Evolutionary conservation across 2,797 vertebrate species (phyloP), one percentile per base, ranked within the genome.

Genomic region (Pitangus sulphuratus): DNA sequence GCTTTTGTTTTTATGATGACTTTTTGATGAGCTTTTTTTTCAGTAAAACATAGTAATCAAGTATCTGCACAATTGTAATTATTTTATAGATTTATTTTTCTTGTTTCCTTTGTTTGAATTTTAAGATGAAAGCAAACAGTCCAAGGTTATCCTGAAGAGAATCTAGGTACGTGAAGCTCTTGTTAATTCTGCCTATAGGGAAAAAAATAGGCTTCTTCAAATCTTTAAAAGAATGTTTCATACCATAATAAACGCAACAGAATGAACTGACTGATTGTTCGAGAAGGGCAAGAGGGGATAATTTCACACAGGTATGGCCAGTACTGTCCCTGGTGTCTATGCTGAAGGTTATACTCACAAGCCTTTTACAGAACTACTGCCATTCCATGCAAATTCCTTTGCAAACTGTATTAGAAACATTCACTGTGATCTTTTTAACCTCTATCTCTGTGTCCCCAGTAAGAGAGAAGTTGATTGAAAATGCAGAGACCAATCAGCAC

Each of bases 61-160:
- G 92, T 60, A 84, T 48, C 84, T 91, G 58, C 25, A 53, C 35
- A 76, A 21, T 76, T 48, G 30, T 58, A 91, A 93, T 93, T 93
- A 87, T 60, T 90, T 89, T 96, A 93, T 16, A 72, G 45, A 20
- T 91, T 95, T 87, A 8, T 44, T 96, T 95, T 88, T 68, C 93
- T 89, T 62, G 8, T 57, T 96, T 76, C 6, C 69, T 91, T 81
- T 65, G 22, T 72, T 90, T 26, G 25, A 70, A n/a, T n/a, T 94
- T 82, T 75, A 74, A 97, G 91, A 96, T 95, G 56, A 97, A 98
- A 97, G 72, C 22, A 92, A 95, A 54, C 24, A 80, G 39, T 42
- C 64, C 87, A 87, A 94, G 94, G 92, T 87, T 94, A 93, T 79
- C 70, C 83, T 88, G 72, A 94, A 91, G 28, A 96, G 58, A 92